Conservation (phyloP, 2,113 vertebrate species). For the Gymnobelideus leadbeateri region DNA sequence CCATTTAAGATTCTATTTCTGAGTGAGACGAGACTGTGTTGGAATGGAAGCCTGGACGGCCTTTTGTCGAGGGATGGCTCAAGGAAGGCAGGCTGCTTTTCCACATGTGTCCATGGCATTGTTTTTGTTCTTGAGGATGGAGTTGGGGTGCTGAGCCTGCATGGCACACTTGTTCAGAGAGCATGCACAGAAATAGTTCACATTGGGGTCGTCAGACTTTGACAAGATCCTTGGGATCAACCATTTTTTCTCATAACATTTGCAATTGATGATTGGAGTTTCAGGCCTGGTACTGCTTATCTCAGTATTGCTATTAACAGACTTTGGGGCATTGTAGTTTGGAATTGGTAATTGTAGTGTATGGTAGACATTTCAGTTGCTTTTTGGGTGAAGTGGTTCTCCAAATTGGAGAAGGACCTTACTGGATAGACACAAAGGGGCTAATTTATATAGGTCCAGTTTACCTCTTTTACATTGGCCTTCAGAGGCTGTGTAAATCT, state of each 20-base stretch:
- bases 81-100: background rate
- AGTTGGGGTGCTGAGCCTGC: slow-evolving; percentile 5
- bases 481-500: slow-evolving; percentile 58
- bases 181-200: slow-evolving; percentile 54
- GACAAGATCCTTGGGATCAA: background rate
- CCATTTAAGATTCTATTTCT: slow-evolving; percentile 54
- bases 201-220: slow-evolving; percentile 37
- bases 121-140: slow-evolving; percentile 36
- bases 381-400: background rate
- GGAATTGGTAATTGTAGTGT: background rate
- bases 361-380: slow-evolving; percentile 50
- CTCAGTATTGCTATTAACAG: slow-evolving; percentile 18
- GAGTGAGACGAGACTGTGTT: slow-evolving; percentile 29
- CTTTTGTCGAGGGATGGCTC: slow-evolving; percentile 34
- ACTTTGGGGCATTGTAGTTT: slow-evolving; percentile 26
- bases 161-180: background rate
- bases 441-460: slow-evolving; percentile 25
- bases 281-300: background rate
- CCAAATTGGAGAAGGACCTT: background rate
- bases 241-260: background rate
- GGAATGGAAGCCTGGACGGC: slow-evolving; percentile 38
- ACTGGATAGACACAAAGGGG: slow-evolving; percentile 22
- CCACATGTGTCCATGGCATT: background rate
- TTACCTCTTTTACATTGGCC: slow-evolving; percentile 50
- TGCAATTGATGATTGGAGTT: background rate